A percentile compares a stretch with the other conserved stretches of the same genome.
phyloP scores from a whole-genome alignment of 2,888 invertebrate genomes.

The Andrena flavipes region DNA sequence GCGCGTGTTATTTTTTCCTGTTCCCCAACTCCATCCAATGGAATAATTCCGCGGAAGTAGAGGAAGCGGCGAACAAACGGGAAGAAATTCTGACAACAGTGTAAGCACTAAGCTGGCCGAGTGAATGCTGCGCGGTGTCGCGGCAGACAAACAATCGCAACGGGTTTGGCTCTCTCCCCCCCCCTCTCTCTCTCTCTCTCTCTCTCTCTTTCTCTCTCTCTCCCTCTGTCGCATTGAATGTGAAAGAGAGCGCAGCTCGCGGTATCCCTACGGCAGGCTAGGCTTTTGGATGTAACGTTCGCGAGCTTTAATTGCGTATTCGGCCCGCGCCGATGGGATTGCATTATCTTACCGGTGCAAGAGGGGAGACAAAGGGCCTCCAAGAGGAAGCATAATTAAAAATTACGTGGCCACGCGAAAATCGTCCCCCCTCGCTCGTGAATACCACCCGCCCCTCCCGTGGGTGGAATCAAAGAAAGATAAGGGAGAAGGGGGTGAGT shows the following conservation, averaged over 20 bases:
- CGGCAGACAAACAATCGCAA: constrained; percentile 48
- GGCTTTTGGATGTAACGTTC: constrained; percentile 50
- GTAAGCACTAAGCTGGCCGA: constrained; percentile 22
- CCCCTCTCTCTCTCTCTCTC: background rate
- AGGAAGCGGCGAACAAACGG: constrained; percentile 19
- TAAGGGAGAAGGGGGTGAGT: constrained; percentile 21
- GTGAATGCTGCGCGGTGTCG: constrained; percentile 45
- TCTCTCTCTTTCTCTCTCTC: background rate
- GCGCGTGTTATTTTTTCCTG: background rate
- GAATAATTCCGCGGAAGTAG: constrained; percentile 25
- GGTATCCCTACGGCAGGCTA: background rate
- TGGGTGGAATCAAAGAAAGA: constrained; percentile 42
- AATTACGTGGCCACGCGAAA: constrained; percentile 58
- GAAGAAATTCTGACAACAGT: constrained; percentile 50
- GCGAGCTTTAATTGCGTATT: constrained; percentile 61
- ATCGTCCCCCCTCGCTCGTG: constrained; percentile 25
- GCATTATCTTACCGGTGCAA: constrained; percentile 66
- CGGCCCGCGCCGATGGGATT: constrained; percentile 53
- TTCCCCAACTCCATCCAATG: background rate
- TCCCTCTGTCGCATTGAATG: constrained; percentile 35
- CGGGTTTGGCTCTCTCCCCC: constrained; percentile 12
- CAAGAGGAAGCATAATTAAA: constrained; percentile 68
- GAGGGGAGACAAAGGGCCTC: constrained; percentile 52
- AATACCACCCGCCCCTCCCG: constrained; percentile 5
- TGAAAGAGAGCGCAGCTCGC: constrained; percentile 39